A percentile compares a stretch with the other conserved stretches of the same genome.
These are phyloP conservation scores for Onychostruthus taczanowskii DNA, from an alignment of 2,113 vertebrate species.

Conservation along the genomic window DNA sequence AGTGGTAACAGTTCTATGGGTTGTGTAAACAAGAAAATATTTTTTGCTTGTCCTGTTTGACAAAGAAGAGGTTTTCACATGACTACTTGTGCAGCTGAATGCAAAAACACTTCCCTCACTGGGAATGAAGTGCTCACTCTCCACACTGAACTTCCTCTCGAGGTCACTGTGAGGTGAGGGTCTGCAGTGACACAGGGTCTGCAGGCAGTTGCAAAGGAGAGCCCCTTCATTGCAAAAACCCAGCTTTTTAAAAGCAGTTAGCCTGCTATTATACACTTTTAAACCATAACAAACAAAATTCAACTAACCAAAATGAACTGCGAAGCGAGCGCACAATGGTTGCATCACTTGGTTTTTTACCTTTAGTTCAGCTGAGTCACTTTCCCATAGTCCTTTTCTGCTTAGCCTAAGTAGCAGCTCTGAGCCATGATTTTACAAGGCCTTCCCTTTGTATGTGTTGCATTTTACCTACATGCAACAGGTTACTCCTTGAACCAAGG, in stretches of 20 bases:
- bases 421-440: not conserved
- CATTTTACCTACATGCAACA: not conserved
- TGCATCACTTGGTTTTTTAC: not conserved
- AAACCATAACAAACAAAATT: not conserved
- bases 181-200: not conserved
- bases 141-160: not conserved
- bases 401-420: not conserved
- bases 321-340: accelerated
- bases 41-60: not conserved
- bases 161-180: not conserved
- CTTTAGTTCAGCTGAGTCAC: not conserved
- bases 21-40: not conserved
- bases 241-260: not conserved
- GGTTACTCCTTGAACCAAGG: not conserved
- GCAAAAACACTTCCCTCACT: not conserved
- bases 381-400: not conserved
- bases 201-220: not conserved
- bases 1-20: not conserved
- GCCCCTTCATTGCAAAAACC: not conserved
- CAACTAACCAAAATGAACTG: not conserved
- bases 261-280: no score
- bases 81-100: not conserved
- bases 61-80: not conserved
- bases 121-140: not conserved
- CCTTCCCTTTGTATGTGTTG: no score